Evolutionary conservation across 1,140 invertebrate genomes (phyloP), one percentile per base, ranked within the genome.

Genomic region (Anoplophora glabripennis): DNA sequence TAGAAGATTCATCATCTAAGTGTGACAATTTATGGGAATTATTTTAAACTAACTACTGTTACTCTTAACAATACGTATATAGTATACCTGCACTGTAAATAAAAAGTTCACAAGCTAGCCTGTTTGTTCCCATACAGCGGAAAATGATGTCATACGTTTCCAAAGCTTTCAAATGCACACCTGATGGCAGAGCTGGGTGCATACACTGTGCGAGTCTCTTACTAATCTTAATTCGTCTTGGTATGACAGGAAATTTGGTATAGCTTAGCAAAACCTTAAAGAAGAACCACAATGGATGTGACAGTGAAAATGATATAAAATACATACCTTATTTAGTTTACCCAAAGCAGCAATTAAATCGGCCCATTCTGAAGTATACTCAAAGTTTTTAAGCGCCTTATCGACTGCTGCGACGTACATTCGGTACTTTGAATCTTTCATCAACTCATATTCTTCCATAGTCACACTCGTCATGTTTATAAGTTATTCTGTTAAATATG

Each of bases 91-190:
- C 84, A 75, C 88, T 89, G 74, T 94, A 95, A 64, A 94, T 93
- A 72, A 93, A 94, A 18, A 94, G 79, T 73, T 95, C 91, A 70
- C 89, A 84, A 53, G 89, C 86, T 48, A 95, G 78, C 61, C 91
- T 81, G 68, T 89, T 87, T 36, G 89, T 87, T 45, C 92, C 92
- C 78, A 96, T 93, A 68, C 88, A 90, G 73, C 90, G 90, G 77
- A 97, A 96, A 71, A 96, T 93, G 59, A 94, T 88, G 68, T 94
- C 91, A 76, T 96, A 98, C 0, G 92, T 94, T 78, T 97, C 94
- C 35, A 97, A 76, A 17, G 93, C 92, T 78, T 96, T 96, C 28
- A 96, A 77, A 79, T 98, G 94, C 17, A 97, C 94, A 55, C 92
- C 94, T 59, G 89, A 86, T 38, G 94, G 94, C 54, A 98, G 78